These are phyloP conservation scores for Pteronura brasiliensis DNA, from an alignment of 2,113 vertebrate genomes.

Conservation along the genomic window DNA sequence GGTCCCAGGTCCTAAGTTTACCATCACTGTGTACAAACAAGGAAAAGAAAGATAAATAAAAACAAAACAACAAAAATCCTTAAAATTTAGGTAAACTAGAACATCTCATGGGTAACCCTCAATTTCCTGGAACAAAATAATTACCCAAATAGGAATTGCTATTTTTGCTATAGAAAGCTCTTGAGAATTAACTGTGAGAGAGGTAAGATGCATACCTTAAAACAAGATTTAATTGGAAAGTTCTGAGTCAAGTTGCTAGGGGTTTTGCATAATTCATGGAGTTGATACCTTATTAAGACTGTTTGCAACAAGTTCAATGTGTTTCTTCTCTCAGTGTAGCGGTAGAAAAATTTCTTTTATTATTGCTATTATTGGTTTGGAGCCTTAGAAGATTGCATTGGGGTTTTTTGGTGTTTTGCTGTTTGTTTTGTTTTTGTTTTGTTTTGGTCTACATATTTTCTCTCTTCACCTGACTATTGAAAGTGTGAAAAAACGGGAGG, in stretches of 20 bases:
- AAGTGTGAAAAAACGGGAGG: not conserved
- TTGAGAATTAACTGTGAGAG: not conserved
- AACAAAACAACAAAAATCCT: not conserved
- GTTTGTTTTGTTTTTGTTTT: not conserved
- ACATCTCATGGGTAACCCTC: not conserved
- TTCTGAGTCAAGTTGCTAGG: not conserved
- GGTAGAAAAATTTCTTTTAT: not conserved
- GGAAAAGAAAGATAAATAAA: not conserved
- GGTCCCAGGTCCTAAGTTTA: not conserved
- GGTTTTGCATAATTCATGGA: too few species aligned
- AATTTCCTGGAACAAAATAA: slow-evolving; percentile 31
- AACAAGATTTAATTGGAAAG: not conserved
- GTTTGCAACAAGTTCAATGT: not conserved
- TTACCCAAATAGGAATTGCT: not conserved
- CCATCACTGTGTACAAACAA: not conserved
- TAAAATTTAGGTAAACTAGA: not conserved
- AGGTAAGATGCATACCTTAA: not conserved
- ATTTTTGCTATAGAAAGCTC: slow-evolving; percentile 1
- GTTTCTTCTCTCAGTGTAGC: not conserved
- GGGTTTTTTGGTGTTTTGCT: not conserved
- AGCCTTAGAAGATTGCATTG: not conserved
- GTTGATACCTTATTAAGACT: accelerated
- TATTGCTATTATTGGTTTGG: not conserved
- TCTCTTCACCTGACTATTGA: not conserved
- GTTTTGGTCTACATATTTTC: not conserved